These are phyloP conservation scores for Cephus runcator DNA, from an alignment of 2,888 invertebrate genomes.

Conservation along the genomic window DNA sequence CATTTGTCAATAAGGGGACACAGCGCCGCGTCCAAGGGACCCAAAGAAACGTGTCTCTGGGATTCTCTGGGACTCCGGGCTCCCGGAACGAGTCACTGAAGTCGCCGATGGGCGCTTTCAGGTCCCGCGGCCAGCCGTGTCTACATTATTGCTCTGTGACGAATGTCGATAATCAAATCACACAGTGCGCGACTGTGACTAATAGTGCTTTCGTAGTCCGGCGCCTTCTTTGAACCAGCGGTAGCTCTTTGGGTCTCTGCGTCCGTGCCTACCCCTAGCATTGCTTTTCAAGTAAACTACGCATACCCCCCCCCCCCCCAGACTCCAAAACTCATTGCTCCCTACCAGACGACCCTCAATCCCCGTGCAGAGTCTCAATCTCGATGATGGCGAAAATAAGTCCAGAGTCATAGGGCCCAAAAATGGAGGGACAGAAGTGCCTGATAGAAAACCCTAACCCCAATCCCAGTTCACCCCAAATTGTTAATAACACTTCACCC, in stretches of 20 bases:
- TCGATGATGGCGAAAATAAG: neutral
- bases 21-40: neutral
- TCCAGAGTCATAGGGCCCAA: neutral
- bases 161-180: constrained; percentile 41
- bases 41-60: neutral
- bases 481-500: constrained; percentile 62
- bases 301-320: neutral
- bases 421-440: neutral
- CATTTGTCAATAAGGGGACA: constrained; percentile 17
- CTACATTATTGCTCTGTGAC: constrained; percentile 38
- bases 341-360: neutral
- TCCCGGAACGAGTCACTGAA: neutral
- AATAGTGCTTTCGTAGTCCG: constrained; percentile 24
- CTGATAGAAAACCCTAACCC: neutral
- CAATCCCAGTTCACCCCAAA: constrained; percentile 37
- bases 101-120: neutral
- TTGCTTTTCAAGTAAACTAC: neutral
- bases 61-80: neutral
- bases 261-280: neutral
- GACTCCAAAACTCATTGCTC: neutral
- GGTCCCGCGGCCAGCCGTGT: constrained; percentile 21
- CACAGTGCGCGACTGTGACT: constrained; percentile 33
- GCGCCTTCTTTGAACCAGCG: constrained; percentile 23
- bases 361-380: neutral
- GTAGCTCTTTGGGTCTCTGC: neutral